These are phyloP conservation scores for Sebastes paucispinis DNA, from an alignment of 2,797 vertebrate genomes.

Conservation along the genomic window DNA sequence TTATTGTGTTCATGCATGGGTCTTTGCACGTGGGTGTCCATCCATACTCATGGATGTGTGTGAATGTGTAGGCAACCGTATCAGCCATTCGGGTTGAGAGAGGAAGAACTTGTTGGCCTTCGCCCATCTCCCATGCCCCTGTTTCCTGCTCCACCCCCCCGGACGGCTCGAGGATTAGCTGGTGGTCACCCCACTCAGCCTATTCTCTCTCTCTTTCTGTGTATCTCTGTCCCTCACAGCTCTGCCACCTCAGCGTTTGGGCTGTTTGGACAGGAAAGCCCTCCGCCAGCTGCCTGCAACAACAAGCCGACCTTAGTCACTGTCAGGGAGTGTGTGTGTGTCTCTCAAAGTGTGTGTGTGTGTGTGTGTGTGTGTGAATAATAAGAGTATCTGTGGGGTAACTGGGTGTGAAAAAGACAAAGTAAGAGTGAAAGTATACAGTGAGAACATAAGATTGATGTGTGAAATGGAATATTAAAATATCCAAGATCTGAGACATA, in stretches of 20 bases:
- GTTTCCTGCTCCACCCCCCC: constrained; percentile 55
- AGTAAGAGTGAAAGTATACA: constrained; percentile 30
- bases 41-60: constrained; percentile 9
- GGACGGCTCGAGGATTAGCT: constrained; percentile 58
- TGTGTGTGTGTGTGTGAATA: constrained; percentile 2
- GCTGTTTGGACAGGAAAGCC: constrained; percentile 84
- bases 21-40: constrained; percentile 1
- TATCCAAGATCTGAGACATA: background rate
- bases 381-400: constrained; percentile 2
- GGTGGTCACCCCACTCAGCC: constrained; percentile 63
- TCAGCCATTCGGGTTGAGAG: constrained; percentile 17
- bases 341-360: background rate
- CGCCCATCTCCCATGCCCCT: constrained; percentile 50
- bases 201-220: constrained; percentile 49
- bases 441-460: constrained; percentile 3
- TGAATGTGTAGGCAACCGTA: background rate
- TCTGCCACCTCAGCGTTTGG: constrained; percentile 85
- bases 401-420: constrained; percentile 32
- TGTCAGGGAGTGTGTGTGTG: constrained; percentile 39
- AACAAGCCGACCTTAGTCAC: constrained; percentile 75
- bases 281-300: constrained; percentile 77
- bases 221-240: constrained; percentile 57
- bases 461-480: constrained; percentile 27
- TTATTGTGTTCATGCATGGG: background rate
- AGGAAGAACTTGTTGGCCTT: constrained; percentile 59